Conservation (phyloP, 2,113 vertebrate species). For the Eptesicus fuscus region DNA sequence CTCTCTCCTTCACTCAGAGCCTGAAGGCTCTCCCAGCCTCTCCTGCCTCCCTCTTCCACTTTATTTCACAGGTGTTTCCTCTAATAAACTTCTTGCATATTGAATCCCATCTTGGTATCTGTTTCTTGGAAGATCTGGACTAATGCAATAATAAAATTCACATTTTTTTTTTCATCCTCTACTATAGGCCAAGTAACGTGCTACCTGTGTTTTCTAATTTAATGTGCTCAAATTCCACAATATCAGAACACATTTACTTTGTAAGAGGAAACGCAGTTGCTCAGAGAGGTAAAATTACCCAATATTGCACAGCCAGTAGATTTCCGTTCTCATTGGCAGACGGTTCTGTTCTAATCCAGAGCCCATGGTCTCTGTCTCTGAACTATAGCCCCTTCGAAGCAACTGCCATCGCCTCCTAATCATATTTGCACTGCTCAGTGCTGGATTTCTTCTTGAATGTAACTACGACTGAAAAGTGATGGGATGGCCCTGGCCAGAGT, state of each 20-base stretch:
- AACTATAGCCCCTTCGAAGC: neutral
- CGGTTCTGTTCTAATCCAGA: neutral
- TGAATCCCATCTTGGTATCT: neutral
- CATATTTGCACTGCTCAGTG: neutral
- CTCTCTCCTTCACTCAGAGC: neutral
- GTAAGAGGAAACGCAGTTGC: neutral
- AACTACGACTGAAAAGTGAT: neutral
- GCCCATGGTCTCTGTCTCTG: neutral
- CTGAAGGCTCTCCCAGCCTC: neutral
- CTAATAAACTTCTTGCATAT: slow-evolving; percentile 10
- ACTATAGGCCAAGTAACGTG: neutral
- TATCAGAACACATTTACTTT: slow-evolving; percentile 33
- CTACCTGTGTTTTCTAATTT: slow-evolving; percentile 1
- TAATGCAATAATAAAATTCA: slow-evolving; percentile 30
- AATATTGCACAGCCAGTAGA: neutral
- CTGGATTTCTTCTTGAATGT: neutral
- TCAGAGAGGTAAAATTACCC: neutral
- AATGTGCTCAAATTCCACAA: slow-evolving; percentile 10
- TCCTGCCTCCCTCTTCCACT: neutral
- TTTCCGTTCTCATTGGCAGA: neutral
- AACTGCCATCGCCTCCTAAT: neutral
- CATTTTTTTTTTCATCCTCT: neutral
- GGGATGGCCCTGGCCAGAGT: neutral
- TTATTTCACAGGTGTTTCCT: neutral
- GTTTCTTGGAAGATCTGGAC: slow-evolving; percentile 17